Evolutionary conservation across 2,797 vertebrate genomes (phyloP).

Genomic region (Epinephelus malabaricus): DNA sequence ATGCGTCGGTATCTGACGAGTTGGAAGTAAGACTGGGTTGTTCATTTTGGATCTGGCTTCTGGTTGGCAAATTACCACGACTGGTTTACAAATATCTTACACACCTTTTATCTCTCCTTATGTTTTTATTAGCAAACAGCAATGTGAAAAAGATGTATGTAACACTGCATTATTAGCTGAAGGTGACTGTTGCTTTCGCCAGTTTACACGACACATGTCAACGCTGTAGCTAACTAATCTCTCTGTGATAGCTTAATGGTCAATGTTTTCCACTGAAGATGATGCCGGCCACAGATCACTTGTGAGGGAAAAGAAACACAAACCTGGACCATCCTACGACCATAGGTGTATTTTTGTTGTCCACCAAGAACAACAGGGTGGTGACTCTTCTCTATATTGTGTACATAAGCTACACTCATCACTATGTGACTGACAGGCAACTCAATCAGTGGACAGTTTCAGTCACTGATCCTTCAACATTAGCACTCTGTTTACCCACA

Average conservation of each 20-base stretch:
- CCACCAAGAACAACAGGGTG: not conserved
- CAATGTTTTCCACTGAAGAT: not conserved
- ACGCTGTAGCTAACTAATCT: not conserved
- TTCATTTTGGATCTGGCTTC: not conserved
- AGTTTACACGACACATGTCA: not conserved
- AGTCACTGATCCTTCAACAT: constrained; percentile 1
- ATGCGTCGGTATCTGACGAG: too few relatives aligned
- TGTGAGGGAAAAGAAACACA: not conserved
- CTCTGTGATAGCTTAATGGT: not conserved
- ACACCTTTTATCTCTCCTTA: not conserved
- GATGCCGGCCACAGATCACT: not conserved
- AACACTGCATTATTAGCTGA: not conserved
- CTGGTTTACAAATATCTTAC: not conserved
- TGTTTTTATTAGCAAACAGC: not conserved
- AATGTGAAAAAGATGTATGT: not conserved
- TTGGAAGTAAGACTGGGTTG: too few relatives aligned
- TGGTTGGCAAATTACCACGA: not conserved
- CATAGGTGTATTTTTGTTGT: not conserved
- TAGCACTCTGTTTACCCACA: not conserved
- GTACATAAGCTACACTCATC: not conserved
- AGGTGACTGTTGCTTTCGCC: not conserved
- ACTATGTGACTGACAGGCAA: not conserved
- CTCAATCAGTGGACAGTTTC: not conserved
- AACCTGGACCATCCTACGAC: not conserved
- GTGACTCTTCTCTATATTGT: not conserved